A percentile compares a stretch with the other conserved stretches of the same genome.
phyloP scores from a whole-genome alignment of 2,113 vertebrate species.

The Mobula birostris region DNA sequence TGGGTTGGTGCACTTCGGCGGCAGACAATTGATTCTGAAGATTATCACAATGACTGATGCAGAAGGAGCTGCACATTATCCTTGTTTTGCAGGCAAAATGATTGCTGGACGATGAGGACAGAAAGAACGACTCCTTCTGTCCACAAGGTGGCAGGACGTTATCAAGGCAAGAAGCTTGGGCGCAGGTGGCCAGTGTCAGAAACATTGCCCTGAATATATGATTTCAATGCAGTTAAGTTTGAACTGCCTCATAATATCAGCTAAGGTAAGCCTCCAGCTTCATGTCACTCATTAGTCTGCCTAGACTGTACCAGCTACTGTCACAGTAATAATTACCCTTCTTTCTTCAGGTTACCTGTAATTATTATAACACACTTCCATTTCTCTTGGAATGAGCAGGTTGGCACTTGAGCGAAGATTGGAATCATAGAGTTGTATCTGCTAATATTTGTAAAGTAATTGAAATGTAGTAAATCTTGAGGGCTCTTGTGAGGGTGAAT shows the following conservation, averaged over 20 bases:
- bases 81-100: background rate
- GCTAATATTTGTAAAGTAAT: too few species aligned
- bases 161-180: background rate
- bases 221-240: background rate
- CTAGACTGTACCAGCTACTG: background rate
- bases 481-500: too few species aligned
- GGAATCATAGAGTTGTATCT: too few species aligned
- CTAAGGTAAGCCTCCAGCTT: background rate
- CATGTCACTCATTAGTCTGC: background rate
- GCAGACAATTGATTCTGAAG: background rate
- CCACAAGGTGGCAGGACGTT: background rate
- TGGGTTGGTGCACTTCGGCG: background rate
- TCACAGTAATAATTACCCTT: background rate
- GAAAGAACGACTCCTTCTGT: background rate
- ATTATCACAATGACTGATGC: background rate
- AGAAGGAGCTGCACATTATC: background rate
- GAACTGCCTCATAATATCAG: background rate
- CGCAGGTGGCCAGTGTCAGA: background rate
- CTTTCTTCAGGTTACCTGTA: background rate
- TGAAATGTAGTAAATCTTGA: too few species aligned
- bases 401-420: too few species aligned
- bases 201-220: background rate
- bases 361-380: background rate
- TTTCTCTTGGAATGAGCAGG: background rate
- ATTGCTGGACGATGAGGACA: background rate